Percentiles rank a stretch among this genome's conserved stretches.
These are phyloP conservation scores for Spilosoma lubricipeda DNA, from an alignment of 2,888 invertebrate species.

Conservation along the genomic window DNA sequence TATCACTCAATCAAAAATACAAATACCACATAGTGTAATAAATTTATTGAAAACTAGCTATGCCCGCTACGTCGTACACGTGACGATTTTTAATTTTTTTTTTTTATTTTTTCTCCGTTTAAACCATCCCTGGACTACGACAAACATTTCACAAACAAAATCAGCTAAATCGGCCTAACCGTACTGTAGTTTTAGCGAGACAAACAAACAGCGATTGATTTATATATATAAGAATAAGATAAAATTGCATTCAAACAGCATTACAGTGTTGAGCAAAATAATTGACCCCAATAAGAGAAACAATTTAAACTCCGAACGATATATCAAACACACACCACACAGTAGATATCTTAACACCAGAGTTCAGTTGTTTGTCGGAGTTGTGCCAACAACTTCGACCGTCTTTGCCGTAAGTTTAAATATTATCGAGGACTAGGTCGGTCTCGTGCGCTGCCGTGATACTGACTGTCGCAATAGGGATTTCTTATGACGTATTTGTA, in stretches of 20 bases:
- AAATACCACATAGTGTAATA: not conserved
- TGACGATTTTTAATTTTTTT: no score
- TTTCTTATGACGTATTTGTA: conserved; percentile 48
- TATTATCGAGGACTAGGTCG: conserved; percentile 48
- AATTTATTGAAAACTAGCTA: not conserved
- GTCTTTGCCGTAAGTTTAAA: conserved; percentile 47
- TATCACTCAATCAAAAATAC: not conserved
- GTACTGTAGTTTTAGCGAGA: no score
- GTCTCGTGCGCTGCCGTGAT: conserved; percentile 41
- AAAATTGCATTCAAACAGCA: conserved; percentile 26
- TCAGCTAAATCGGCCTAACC: no score
- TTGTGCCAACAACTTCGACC: conserved; percentile 54
- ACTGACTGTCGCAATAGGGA: conserved; percentile 51
- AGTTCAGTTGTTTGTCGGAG: conserved; percentile 51
- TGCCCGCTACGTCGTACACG: no score
- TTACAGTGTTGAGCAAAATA: conserved; percentile 51
- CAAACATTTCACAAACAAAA: no score
- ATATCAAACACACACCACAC: conserved; percentile 56
- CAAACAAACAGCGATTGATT: no score
- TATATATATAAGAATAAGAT: no score
- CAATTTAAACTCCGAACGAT: conserved; percentile 52
- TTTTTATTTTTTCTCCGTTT: no score
- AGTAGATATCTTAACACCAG: conserved; percentile 46
- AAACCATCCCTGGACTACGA: no score
- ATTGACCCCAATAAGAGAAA: conserved; percentile 54